Evolutionary conservation across 2,888 invertebrate species (phyloP).

Genomic region (Rotaria macrura): DNA sequence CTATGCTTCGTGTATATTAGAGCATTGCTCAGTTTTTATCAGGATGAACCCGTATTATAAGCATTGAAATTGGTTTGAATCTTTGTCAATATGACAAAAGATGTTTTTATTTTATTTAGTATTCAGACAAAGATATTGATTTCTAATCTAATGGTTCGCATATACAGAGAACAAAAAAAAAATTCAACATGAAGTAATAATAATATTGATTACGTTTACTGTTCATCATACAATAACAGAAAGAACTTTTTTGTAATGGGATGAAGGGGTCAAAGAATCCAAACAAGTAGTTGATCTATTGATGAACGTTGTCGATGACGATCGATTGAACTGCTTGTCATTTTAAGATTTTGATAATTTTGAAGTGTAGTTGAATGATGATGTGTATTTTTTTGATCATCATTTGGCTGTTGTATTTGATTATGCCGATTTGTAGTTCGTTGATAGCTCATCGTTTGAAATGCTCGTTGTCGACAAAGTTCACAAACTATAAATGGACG

Average conservation of each 20-base stretch:
- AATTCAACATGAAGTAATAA: background rate
- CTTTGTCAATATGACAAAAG: background rate
- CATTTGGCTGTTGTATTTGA: background rate
- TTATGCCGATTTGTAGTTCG: background rate
- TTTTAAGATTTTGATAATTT: background rate
- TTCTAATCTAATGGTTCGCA: background rate
- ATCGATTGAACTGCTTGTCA: background rate
- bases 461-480: constrained; percentile 2
- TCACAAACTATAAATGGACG: constrained; percentile 2
- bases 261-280: background rate
- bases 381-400: background rate
- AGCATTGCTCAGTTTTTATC: no score
- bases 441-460: background rate
- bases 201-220: background rate
- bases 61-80: no score
- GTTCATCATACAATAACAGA: background rate
- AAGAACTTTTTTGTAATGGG: no score
- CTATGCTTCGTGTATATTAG: no score
- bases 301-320: background rate
- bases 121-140: no score
- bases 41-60: no score
- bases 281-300: background rate
- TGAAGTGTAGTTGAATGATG: background rate
- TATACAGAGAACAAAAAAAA: background rate
- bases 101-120: background rate